phyloP scores from a whole-genome alignment of 2,113 vertebrate genomes.

The Sphaerodactylus townsendi region DNA sequence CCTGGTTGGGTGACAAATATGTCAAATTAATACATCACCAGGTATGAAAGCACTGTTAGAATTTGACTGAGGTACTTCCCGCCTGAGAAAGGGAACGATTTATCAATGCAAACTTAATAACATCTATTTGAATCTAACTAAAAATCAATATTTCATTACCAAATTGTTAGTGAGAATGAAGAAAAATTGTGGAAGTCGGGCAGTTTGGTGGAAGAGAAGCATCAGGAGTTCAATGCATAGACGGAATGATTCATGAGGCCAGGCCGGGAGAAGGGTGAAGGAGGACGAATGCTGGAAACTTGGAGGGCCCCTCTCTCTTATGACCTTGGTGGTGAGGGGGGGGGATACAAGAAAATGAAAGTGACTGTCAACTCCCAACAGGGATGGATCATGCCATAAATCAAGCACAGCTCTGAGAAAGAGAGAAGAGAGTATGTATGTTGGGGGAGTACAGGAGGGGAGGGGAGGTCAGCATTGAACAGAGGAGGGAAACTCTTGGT shows the following conservation, averaged over 20 bases:
- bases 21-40: slow-evolving; percentile 87
- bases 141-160: slow-evolving; percentile 99
- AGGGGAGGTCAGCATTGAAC: not conserved
- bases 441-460: not conserved
- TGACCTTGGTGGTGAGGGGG: slow-evolving; percentile 87
- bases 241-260: slow-evolving; percentile 99
- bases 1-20: slow-evolving; percentile 76
- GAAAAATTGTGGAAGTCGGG: slow-evolving; percentile 98
- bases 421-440: not conserved
- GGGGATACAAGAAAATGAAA: slow-evolving; percentile 87
- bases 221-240: slow-evolving; percentile 93
- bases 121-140: slow-evolving; percentile 99
- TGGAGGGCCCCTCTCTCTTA: slow-evolving; percentile 80
- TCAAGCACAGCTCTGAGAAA: slow-evolving; percentile 75
- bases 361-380: slow-evolving; percentile 88
- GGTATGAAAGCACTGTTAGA: slow-evolving; percentile 83
- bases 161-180: slow-evolving; percentile 99
- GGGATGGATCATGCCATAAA: slow-evolving; percentile 87
- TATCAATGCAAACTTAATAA: slow-evolving; percentile 99
- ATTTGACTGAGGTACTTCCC: slow-evolving; percentile 91
- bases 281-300: slow-evolving; percentile 82
- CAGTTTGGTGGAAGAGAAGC: slow-evolving; percentile 88
- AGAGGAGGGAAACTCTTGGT: slow-evolving; percentile 10
- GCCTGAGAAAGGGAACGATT: slow-evolving; percentile 89
- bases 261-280: slow-evolving; percentile 78